Evolutionary conservation across 2,797 vertebrate species (phyloP).

Genomic region (Mus caroli): DNA sequence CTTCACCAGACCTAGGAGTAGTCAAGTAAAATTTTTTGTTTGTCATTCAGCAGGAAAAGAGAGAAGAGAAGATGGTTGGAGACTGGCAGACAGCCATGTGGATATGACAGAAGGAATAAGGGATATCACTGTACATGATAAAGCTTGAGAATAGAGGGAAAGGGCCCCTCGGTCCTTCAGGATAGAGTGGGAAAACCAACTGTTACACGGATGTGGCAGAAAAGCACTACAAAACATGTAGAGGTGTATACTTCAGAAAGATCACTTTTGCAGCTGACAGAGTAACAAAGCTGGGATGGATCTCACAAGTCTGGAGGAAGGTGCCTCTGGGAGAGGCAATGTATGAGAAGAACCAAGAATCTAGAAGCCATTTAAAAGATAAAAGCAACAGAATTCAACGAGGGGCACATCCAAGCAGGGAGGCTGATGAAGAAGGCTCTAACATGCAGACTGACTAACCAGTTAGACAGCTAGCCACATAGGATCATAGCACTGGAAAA

Average conservation of each 20-base stretch:
- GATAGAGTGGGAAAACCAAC: not conserved
- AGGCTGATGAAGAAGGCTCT: not conserved
- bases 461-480: not conserved
- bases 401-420: not conserved
- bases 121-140: not conserved
- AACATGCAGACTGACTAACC: not conserved
- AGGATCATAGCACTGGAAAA: not conserved
- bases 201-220: not conserved
- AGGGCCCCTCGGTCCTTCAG: not conserved
- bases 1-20: not conserved
- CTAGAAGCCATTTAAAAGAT: not conserved
- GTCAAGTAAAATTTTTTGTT: not conserved
- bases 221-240: not conserved
- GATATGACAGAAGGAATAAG: not conserved
- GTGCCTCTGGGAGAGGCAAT: not conserved
- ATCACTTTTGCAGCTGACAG: not conserved
- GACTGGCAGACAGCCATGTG: not conserved
- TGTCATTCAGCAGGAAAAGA: not conserved
- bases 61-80: not conserved
- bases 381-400: not conserved
- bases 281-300: not conserved
- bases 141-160: not conserved
- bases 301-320: not conserved
- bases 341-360: not conserved
- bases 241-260: slow-evolving; percentile 6